Percentiles rank a stretch among this genome's conserved stretches.
Conservation (phyloP, 2,113 vertebrate species). For the Callopanchax toddi region DNA sequence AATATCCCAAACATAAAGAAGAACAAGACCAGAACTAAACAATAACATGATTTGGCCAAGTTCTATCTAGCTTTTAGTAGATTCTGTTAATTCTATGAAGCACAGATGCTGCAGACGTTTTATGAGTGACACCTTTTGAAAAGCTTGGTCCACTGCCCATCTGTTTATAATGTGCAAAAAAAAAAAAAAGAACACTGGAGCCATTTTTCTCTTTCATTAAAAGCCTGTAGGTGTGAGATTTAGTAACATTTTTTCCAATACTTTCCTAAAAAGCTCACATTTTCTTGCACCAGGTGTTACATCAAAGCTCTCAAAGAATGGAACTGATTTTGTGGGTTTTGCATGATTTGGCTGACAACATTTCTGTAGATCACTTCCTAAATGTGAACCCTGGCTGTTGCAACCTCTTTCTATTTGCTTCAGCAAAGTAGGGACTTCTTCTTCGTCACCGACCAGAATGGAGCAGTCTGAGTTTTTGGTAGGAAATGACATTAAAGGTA, state of each 20-base stretch:
- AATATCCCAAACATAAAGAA: no score
- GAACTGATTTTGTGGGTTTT: constrained; percentile 29
- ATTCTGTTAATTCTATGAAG: no score
- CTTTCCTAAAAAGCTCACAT: constrained; percentile 3
- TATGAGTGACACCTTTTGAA: no score
- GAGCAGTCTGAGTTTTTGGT: constrained; percentile 1
- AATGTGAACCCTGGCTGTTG: constrained; percentile 18
- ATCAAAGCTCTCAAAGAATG: constrained; percentile 24
- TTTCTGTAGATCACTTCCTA: constrained; percentile 21
- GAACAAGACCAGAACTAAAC: no score
- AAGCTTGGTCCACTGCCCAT: no score
- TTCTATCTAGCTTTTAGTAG: no score
- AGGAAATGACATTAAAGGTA: constrained; percentile 24
- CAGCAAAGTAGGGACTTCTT: not conserved
- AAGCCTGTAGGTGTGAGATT: no score
- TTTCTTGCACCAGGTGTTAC: constrained; percentile 30
- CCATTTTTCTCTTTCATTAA: no score
- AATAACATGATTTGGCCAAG: no score
- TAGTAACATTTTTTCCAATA: not conserved
- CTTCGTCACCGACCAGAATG: not conserved
- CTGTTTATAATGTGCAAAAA: no score
- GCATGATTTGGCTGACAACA: constrained; percentile 36
- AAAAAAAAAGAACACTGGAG: no score
- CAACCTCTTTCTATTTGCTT: constrained; percentile 26
- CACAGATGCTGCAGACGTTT: no score